These are phyloP conservation scores for Baronia brevicornis DNA, from an alignment of 2,888 invertebrate genomes.

Conservation along the genomic window DNA sequence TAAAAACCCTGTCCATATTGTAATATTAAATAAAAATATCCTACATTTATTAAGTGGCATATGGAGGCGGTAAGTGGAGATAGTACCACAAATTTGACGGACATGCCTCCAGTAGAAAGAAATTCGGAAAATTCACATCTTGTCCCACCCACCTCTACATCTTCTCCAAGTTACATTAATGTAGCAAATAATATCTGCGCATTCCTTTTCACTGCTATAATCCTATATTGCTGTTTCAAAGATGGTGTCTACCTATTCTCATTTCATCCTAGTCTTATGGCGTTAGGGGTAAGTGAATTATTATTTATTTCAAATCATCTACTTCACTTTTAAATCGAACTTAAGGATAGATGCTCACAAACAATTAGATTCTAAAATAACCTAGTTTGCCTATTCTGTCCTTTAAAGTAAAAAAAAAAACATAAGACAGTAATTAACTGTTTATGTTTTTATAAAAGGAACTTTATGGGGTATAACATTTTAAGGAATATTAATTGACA, in stretches of 20 bases:
- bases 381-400: neutral
- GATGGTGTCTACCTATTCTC: conserved; percentile 53
- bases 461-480: no score
- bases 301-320: no score
- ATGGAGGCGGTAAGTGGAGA: conserved; percentile 30
- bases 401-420: neutral
- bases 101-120: conserved; percentile 44
- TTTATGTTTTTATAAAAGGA: no score
- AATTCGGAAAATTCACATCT: conserved; percentile 55
- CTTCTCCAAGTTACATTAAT: conserved; percentile 55
- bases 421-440: neutral
- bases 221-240: conserved; percentile 51
- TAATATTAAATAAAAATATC: neutral
- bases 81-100: conserved; percentile 20
- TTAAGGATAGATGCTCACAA: neutral
- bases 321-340: conserved; percentile 2
- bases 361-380: neutral
- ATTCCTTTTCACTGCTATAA: conserved; percentile 44
- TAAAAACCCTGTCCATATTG: no score
- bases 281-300: conserved; percentile 54
- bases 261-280: conserved; percentile 66
- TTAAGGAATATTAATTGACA: no score
- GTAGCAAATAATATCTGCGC: conserved; percentile 51
- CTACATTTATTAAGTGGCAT: conserved; percentile 10
- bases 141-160: conserved; percentile 36